Percentiles rank a stretch among this genome's conserved stretches.
These are phyloP conservation scores for Chaenocephalus aceratus DNA, from an alignment of 2,113 vertebrate species.

Conservation along the genomic window DNA sequence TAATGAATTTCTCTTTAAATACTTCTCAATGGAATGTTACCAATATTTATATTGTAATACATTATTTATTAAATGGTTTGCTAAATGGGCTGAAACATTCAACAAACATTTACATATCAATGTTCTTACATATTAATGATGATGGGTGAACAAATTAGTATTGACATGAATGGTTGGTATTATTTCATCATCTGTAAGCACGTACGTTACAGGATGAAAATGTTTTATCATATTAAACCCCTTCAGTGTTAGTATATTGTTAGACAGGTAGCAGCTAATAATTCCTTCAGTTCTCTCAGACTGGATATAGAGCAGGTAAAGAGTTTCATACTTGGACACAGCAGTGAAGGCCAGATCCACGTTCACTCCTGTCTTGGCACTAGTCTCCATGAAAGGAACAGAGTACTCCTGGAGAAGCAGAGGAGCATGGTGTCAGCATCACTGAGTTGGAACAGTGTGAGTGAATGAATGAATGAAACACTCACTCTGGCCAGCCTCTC, in stretches of 20 bases:
- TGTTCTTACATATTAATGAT: background rate
- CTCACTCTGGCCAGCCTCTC: conserved; percentile 93
- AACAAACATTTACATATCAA: background rate
- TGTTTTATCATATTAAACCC: background rate
- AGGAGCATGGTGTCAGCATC: background rate
- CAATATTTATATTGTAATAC: background rate
- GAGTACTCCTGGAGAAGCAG: conserved; percentile 89
- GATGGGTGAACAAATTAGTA: background rate
- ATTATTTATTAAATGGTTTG: background rate
- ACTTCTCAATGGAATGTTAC: too few species aligned
- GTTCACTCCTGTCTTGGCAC: conserved; percentile 95
- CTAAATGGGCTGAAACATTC: background rate
- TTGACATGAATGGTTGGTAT: too few species aligned
- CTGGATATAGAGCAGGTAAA: too few species aligned
- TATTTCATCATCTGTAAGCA: background rate
- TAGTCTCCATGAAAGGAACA: conserved; percentile 97
- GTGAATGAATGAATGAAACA: background rate
- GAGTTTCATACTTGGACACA: conserved; percentile 89
- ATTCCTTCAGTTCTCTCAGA: too few species aligned
- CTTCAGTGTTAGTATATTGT: background rate
- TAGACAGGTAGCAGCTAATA: too few species aligned
- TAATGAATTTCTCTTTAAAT: too few species aligned
- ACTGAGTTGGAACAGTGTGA: background rate
- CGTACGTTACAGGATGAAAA: background rate
- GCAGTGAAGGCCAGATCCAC: conserved; percentile 95